Conservation (phyloP, 2,888 invertebrate genomes). For the Drosophila kambysellisi region DNA sequence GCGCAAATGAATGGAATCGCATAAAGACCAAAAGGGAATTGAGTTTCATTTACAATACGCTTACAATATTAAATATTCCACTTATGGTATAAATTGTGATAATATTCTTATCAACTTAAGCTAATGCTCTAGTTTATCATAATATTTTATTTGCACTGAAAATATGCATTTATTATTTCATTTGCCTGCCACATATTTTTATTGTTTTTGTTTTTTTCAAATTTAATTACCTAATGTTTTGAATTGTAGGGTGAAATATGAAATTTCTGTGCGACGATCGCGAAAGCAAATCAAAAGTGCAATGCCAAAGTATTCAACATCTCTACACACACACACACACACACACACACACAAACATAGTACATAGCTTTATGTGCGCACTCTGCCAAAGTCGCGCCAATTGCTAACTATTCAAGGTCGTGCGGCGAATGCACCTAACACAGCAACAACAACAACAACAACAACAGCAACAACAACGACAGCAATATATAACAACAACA, state of each 20-base stretch:
- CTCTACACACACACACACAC: neutral
- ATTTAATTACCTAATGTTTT: conserved; percentile 8
- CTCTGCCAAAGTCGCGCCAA: conserved; percentile 63
- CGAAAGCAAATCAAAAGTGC: conserved; percentile 27
- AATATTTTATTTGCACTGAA: neutral
- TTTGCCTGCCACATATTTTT: neutral
- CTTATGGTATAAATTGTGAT: neutral
- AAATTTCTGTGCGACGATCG: conserved; percentile 48
- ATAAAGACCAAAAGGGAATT: neutral
- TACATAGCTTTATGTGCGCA: conserved; percentile 63
- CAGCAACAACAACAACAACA: conserved; percentile 28
- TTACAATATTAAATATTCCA: neutral
- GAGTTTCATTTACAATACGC: neutral
- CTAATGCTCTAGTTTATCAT: neutral
- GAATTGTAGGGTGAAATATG: conserved; percentile 16
- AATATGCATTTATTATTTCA: neutral
- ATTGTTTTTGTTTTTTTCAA: neutral
- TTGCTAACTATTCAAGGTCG: conserved; percentile 72
- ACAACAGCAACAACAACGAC: conserved; percentile 18
- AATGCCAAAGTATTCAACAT: conserved; percentile 11
- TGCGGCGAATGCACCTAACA: conserved; percentile 70
- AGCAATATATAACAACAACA: conserved; percentile 18
- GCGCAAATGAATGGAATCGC: conserved; percentile 19
- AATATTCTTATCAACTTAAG: neutral
- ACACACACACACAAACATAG: neutral